Base-by-base conservation (phyloP, 2,888 invertebrate species). In the Rhagonycha fulva region DNA sequence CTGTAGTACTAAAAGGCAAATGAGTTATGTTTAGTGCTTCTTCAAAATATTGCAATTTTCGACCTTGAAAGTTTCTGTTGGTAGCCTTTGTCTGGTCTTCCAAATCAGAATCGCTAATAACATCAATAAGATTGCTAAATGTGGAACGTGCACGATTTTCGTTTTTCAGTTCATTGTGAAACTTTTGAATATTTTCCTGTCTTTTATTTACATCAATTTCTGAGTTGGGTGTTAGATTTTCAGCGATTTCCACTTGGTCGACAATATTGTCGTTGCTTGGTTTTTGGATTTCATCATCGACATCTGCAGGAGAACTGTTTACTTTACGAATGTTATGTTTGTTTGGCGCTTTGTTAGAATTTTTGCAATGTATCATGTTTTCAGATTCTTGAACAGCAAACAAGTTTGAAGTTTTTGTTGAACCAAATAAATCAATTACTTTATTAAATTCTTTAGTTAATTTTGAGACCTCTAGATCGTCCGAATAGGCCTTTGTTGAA, bases 331-430 rank as follows among this genome's bases (percentile, higher is more conserved):
- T n/a, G 32, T 4, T 32, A n/a, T n/a, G 7, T 47, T 47, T 32
- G 32, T 5, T 32, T 32, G 32, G 32, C 32, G 12, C 12, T 12
- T 32, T 32, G 12, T 32, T 47, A 47, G 47, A 3, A 30, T 11
- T 71, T 28, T 71, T 70, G 4, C 74, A 70, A 70, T 82, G 82
- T 47, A 82, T 79, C 74, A 82, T 80, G 71, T 82, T 81, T 69
- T 77, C 75, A 0, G 81, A 72, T 62, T 80, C 81, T 68, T 82
- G 80, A 26, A 80, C 80, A 19, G 72, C 71, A 68, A 82, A 81
- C 12, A 30, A 62, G 3, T 71, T 26, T 32, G 9, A 5, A 47
- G 23, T 10, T 9, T 11, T 10, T 14, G n/a, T 24, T 12, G 71
- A 66, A 11, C 19, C 11, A 47, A 69, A 69, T 10, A 47, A 23